Percentiles rank a stretch among this genome's conserved stretches.
Evolutionary conservation across 2,113 vertebrate species (phyloP).

Genomic region (Melozone crissalis): DNA sequence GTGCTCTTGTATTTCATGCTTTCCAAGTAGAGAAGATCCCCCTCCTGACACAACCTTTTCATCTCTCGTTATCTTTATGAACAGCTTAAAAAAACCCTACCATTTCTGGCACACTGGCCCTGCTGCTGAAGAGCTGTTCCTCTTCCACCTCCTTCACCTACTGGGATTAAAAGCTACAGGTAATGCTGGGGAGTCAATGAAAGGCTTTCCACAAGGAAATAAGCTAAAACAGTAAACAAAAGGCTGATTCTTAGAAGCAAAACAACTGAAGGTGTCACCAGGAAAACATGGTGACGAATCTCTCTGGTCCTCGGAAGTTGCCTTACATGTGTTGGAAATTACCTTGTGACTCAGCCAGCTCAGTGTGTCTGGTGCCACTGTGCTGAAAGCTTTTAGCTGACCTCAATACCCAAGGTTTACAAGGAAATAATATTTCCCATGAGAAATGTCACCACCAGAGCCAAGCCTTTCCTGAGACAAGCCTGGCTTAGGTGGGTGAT

Average conservation of each 20-base stretch:
- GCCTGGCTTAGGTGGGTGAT: not conserved
- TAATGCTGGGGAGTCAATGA: slow-evolving; percentile 5
- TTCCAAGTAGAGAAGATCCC: not conserved
- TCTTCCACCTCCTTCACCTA: not conserved
- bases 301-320: not conserved
- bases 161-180: slow-evolving; percentile 4
- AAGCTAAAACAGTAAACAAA: slow-evolving; percentile 1
- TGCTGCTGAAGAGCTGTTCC: not conserved
- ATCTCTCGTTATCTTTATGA: not conserved
- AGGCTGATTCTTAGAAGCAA: not conserved
- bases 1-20: fast-evolving
- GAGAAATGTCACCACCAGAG: not conserved
- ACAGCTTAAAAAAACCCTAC: not conserved
- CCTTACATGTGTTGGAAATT: not conserved
- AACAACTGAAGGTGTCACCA: slow-evolving; percentile 8
- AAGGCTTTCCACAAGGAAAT: not conserved
- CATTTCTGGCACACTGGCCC: not conserved
- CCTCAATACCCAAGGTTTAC: not conserved
- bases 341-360: slow-evolving; percentile 1
- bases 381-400: not conserved
- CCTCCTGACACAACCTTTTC: not conserved
- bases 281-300: not conserved
- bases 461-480: not conserved
- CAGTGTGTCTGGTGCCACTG: not conserved
- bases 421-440: not conserved